Base-by-base conservation (phyloP, 2,797 vertebrate genomes). In the Dermochelys coriacea region DNA sequence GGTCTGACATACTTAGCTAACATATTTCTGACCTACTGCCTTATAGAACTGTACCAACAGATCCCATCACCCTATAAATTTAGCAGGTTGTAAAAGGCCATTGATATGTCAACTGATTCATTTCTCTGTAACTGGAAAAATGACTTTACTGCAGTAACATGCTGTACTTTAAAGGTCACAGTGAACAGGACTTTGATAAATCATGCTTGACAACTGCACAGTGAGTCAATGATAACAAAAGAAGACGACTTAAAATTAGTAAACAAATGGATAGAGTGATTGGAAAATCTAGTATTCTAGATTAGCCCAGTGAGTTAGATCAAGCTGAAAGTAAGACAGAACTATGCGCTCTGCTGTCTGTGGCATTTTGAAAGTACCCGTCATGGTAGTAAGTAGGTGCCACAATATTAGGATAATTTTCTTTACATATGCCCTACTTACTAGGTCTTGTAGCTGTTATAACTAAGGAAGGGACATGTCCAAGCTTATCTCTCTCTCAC, bases 111-210 rank as follows among this genome's bases (percentile, higher is more conserved):
- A 97, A 95, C 82, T 80, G 93, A 97, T 93, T 98, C 54, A 96
- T 97, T 97, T 93, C 89, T 96, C 89, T 96, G 89, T 95, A 96
- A 91, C 81, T 96, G 93, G 92, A 89, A 95, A 96, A 96, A 87
- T 54, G 80, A 84, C 83, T 96, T 95, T 64, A 80, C 92, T 93
- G 80, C 84, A 97, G 93, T 95, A 97, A 96, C 95, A 90, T 84
- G 79, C 84, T 93, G 81, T 96, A 93, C 97, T 98, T 97, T 95
- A 97, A 98, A 98, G 95, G 97, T 97, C 97, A 97, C 57, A 15
- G 84, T 55, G 95, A 98, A 87, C 71, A 96, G 94, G 80, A 52
- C 85, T 95, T 84, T 95, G 96, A 96, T 96, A 98, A 98, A 98
- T 97, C 96, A 97, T 85, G 91, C 84, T 86, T 94, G 96, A 97